Conservation (phyloP, 2,113 vertebrate species). For the Anser brachyrhynchus region DNA sequence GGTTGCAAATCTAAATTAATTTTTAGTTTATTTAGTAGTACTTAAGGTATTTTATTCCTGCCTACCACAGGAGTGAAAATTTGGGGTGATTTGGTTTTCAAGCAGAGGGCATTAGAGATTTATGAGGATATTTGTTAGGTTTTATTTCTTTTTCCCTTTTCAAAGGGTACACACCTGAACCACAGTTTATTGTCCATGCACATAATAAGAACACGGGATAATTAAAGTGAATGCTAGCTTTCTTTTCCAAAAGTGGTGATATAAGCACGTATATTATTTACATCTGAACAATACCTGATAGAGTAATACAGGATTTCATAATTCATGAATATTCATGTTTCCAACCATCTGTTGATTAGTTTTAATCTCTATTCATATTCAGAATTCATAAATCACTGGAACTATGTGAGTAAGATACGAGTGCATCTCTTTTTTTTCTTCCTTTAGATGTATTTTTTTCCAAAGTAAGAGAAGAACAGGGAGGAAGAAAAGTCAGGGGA, state of each 20-base stretch:
- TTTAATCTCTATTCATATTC: background rate
- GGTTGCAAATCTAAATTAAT: background rate
- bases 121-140: background rate
- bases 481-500: background rate
- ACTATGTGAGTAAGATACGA: background rate
- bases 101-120: background rate
- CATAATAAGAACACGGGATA: background rate
- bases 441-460: background rate
- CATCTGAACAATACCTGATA: constrained; percentile 5
- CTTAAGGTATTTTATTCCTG: background rate
- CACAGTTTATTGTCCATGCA: background rate
- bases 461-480: background rate
- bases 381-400: background rate
- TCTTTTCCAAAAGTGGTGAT: background rate
- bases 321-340: constrained; percentile 38
- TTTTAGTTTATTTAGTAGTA: background rate
- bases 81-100: background rate
- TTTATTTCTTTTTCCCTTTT: background rate
- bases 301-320: constrained; percentile 3
- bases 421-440: background rate
- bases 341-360: constrained; percentile 49
- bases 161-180: background rate
- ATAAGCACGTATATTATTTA: background rate
- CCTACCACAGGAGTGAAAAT: background rate
- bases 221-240: background rate